phyloP scores from a whole-genome alignment of 2,888 invertebrate species.

The Drosophila ochracea region DNA sequence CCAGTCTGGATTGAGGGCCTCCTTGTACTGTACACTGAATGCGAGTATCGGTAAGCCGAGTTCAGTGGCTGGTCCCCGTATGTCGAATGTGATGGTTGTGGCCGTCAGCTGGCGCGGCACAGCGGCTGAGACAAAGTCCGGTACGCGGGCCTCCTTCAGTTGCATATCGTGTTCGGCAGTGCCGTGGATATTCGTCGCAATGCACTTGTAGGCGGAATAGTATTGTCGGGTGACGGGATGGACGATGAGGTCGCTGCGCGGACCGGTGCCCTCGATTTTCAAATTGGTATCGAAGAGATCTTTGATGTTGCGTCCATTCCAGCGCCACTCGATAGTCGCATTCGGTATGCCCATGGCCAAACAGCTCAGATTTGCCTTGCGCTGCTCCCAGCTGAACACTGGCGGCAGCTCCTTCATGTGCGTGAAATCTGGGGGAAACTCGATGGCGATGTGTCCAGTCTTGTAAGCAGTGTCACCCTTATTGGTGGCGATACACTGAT shows the following conservation, averaged over 20 bases:
- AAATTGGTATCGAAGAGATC: constrained; percentile 86
- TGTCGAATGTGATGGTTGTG: constrained; percentile 92
- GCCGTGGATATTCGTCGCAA: constrained; percentile 92
- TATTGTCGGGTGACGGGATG: constrained; percentile 88
- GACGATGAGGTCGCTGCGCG: constrained; percentile 90
- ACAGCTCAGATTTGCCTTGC: constrained; percentile 93
- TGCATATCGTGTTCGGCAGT: constrained; percentile 89
- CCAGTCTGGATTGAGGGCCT: constrained; percentile 89
- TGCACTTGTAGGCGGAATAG: constrained; percentile 92
- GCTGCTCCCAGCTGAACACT: constrained; percentile 93
- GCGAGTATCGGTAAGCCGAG: constrained; percentile 91
- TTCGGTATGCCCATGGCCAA: constrained; percentile 95
- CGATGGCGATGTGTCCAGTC: constrained; percentile 93
- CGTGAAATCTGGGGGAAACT: constrained; percentile 93
- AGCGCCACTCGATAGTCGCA: constrained; percentile 95
- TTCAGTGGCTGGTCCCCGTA: constrained; percentile 90
- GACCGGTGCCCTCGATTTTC: constrained; percentile 89
- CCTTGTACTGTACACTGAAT: constrained; percentile 91
- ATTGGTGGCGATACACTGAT: constrained; percentile 94
- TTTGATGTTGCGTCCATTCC: constrained; percentile 86
- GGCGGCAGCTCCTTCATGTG: constrained; percentile 89
- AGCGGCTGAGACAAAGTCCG: constrained; percentile 88
- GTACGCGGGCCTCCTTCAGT: constrained; percentile 90
- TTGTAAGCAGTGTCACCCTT: constrained; percentile 90
- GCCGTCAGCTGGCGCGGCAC: constrained; percentile 91